Evolutionary conservation across 2,113 vertebrate species (phyloP), one percentile per base, ranked within the genome.

Genomic region (Helogale parvula): DNA sequence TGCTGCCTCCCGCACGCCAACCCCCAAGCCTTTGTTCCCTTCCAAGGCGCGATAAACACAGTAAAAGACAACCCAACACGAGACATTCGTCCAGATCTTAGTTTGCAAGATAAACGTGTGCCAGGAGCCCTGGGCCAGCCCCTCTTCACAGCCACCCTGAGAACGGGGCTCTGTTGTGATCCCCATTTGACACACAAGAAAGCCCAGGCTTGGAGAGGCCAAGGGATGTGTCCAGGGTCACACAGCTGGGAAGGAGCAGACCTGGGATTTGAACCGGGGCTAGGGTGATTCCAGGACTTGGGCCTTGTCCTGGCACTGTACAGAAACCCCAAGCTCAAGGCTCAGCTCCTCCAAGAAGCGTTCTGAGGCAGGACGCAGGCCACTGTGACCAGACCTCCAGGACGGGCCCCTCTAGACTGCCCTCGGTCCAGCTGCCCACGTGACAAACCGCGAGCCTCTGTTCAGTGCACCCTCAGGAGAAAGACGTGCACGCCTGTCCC

Each of bases 61-160:
- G 11, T 2, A 7, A 17, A 41, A 38, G 33, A 15, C 10, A 1
- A 2, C 3, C 14, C 65, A 11, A 0, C 9, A 3, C 10, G 29
- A 81, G 33, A 25, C 31, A 8, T 4, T 1, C 25, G 10, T 13
- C 66, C 54, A 2, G 13, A 2, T 41, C 45, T 35, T 1, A 31
- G 3, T 38, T 12, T 23, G 25, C 16, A 27, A 21, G 57, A 69
- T 8, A 17, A 23, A 35, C 0, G 3, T 10, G 35, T 0, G 0
- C 71, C 7, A 4, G 35, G 27, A 33, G n/a, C 10, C 1, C 0
- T 0, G 2, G 10, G 19, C 31, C 52, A 0, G 3, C 2, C 0
- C 4, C 1, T 38, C 63, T 23, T 31, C 66, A 15, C 11, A 7
- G 1, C 3, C 25, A 11, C 23, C 0, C 33, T 12, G 4, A 2